Base-by-base conservation (phyloP, 2,113 vertebrate species). In the Athene cunicularia region DNA sequence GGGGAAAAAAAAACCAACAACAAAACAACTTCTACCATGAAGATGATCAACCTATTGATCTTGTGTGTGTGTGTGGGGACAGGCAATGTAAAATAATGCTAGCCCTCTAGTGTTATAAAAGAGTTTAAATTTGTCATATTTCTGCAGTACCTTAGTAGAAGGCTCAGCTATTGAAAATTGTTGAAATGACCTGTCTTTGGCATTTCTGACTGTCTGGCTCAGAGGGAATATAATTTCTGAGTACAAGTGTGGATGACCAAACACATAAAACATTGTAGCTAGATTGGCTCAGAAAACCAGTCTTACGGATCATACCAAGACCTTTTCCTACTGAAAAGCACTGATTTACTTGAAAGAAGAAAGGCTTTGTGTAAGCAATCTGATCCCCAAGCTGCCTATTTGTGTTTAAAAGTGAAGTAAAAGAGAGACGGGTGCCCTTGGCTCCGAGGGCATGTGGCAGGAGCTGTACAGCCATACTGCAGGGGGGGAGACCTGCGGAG, bases 41-140 rank as follows among this genome's bases (percentile, higher is more conserved):
- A 30, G 58, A 37, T 19, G n/a, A 55, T 28, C 56, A 47, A 50
- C 5, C 18, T 68, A 27, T 27, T 82, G 33, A 39, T 43, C 43
- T n/a, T 33, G 8, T 26, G 7, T 49, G 18, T 49, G 18, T 66
- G 20, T n/a, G 26, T 37, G 45, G 39, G 87, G 62, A 24, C 20
- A 94, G 80, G 35, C 63, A 75, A 24, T 33, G 16, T 43, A 79
- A 74, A 80, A 80, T 63, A 67, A 81, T 0, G 3, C 45, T 81
- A 96, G 80, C 70, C 87, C 90, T 95, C 96, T 92, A 96, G 84
- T 21, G 17, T 95, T 86, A 85, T 86, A 86, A 90, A 75, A 23
- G 41, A 17, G 33, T 90, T 88, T 79, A 75, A 17, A 58, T 70
- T 77, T 66, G 11, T 24, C 22, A 21, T 30, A 47, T 14, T 21